These are phyloP conservation scores for Tiliacea aurago DNA, from an alignment of 2,888 invertebrate genomes.

Conservation along the genomic window DNA sequence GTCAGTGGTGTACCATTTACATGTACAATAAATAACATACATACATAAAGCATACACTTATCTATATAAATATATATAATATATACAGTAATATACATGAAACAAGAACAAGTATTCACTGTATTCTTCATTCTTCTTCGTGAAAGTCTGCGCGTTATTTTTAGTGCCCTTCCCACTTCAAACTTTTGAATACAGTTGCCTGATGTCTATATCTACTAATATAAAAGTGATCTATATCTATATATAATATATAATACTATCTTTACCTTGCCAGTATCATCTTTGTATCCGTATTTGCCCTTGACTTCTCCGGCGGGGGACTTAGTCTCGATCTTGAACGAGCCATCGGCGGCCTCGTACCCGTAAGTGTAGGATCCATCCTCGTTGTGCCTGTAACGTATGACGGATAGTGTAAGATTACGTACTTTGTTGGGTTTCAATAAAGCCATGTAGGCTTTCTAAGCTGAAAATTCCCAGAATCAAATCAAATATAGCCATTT, in stretches of 20 bases:
- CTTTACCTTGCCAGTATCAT: slow-evolving; percentile 93
- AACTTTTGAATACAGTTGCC: too few relatives aligned
- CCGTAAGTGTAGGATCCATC: slow-evolving; percentile 98
- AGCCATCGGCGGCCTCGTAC: slow-evolving; percentile 96
- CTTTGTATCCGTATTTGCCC: slow-evolving; percentile 97
- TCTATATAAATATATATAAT: too few relatives aligned
- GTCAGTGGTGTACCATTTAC: too few relatives aligned
- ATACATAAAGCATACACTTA: too few relatives aligned
- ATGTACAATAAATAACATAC: too few relatives aligned
- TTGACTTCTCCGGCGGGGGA: slow-evolving; percentile 95
- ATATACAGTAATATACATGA: too few relatives aligned
- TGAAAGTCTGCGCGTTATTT: too few relatives aligned
- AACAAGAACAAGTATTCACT: too few relatives aligned
- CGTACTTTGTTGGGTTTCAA: not conserved
- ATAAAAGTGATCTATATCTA: not conserved
- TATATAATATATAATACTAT: too few relatives aligned
- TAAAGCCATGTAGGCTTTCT: not conserved
- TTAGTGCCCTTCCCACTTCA: too few relatives aligned
- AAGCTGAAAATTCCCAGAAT: not conserved
- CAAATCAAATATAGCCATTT: not conserved
- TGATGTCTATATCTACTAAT: too few relatives aligned
- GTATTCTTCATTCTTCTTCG: too few relatives aligned
- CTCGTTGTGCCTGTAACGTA: slow-evolving; percentile 93
- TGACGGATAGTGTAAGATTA: not conserved
- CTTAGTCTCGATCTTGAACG: slow-evolving; percentile 97